Evolutionary conservation across 2,888 invertebrate genomes (phyloP).

Genomic region (Helobdella robusta): DNA sequence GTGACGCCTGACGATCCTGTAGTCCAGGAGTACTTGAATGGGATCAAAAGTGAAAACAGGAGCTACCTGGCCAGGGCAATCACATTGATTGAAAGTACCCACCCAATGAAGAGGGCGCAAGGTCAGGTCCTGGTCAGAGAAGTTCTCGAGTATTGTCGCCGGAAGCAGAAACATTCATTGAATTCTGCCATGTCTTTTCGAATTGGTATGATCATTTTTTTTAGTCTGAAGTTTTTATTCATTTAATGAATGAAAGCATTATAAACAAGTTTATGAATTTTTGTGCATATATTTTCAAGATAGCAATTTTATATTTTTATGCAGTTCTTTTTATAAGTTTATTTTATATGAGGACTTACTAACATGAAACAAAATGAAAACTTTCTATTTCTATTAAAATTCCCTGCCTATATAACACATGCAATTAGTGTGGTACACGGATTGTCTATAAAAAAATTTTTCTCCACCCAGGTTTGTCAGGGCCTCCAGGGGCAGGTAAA

Average conservation of each 20-base stretch:
- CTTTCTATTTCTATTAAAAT: no score
- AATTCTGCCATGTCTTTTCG: constrained; percentile 39
- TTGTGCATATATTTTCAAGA: no score
- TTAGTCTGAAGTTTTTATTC: neutral
- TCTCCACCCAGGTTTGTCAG: constrained; percentile 51
- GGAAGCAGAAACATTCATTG: constrained; percentile 31
- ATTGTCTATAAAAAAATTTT: neutral
- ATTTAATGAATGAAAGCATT: neutral
- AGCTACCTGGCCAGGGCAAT: constrained; percentile 51
- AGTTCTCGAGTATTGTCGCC: constrained; percentile 41
- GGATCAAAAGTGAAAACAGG: constrained; percentile 43
- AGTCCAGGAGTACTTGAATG: constrained; percentile 37
- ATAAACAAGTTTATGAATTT: neutral
- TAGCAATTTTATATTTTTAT: neutral
- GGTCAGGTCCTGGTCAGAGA: constrained; percentile 47
- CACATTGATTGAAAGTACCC: constrained; percentile 52
- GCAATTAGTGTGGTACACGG: no score
- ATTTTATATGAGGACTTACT: no score
- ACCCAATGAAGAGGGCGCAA: constrained; percentile 48
- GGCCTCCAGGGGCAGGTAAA: constrained; percentile 59
- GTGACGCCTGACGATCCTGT: constrained; percentile 31
- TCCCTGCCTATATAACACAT: no score
- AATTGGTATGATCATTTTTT: constrained; percentile 42
- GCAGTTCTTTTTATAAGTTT: neutral
- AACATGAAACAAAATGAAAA: no score